Conservation (phyloP, 2,113 vertebrate species). For the Rhagologus leucostigma region DNA sequence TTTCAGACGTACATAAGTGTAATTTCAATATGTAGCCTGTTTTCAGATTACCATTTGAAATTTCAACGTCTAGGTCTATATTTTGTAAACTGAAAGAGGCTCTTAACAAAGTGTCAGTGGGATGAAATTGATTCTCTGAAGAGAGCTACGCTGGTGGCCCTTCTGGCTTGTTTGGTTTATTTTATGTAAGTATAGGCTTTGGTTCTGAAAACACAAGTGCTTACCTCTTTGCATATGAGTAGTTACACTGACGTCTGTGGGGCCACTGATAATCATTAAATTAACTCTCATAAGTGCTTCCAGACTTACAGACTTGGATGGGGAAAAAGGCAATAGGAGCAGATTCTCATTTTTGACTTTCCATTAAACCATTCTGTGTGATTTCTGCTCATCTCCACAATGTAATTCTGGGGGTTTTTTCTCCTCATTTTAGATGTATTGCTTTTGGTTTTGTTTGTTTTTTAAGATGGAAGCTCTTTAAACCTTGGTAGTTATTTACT, state of each 20-base stretch:
- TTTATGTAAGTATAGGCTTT: not conserved
- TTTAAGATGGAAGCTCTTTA: conserved; percentile 53
- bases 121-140: not conserved
- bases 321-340: not conserved
- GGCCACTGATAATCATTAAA: not conserved
- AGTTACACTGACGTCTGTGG: not conserved
- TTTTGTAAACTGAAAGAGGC: not conserved
- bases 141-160: not conserved
- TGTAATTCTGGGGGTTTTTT: not conserved
- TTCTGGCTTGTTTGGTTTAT: conserved; percentile 5
- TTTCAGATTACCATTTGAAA: not conserved
- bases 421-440: conserved; percentile 26
- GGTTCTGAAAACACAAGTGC: not conserved
- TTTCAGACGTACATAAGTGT: not conserved
- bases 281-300: conserved; percentile 13
- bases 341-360: not conserved
- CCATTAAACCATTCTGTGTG: conserved; percentile 16
- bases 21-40: not conserved
- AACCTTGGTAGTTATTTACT: conserved; percentile 48
- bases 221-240: not conserved
- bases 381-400: not conserved
- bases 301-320: not conserved
- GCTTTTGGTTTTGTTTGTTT: conserved; percentile 15
- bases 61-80: not conserved
- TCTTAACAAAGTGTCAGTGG: not conserved